phyloP scores from a whole-genome alignment of 2,797 vertebrate genomes.

The Oreochromis mossambicus region DNA sequence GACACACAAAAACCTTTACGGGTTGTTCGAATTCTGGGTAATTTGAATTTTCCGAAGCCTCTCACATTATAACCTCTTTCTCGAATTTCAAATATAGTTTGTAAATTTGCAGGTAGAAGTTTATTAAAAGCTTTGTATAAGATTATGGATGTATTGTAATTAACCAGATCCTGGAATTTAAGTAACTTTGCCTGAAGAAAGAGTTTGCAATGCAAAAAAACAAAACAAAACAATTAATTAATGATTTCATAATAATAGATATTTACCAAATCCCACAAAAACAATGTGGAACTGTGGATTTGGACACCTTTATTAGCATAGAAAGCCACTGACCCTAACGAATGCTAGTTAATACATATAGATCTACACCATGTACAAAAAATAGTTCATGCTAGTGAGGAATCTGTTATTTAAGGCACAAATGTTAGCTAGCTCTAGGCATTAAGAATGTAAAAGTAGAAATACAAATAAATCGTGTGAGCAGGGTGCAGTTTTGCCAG shows the following conservation, averaged over 20 bases:
- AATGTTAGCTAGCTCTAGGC: background rate
- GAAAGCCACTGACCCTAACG: background rate
- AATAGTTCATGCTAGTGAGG: background rate
- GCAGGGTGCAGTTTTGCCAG: background rate
- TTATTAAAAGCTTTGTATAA: too few relatives aligned
- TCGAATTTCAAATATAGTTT: too few relatives aligned
- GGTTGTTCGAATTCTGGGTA: too few relatives aligned
- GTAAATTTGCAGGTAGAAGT: too few relatives aligned
- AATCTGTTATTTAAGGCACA: background rate
- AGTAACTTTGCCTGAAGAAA: too few relatives aligned
- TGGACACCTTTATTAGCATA: background rate
- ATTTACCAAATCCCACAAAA: background rate
- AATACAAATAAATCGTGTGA: background rate
- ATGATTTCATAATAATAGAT: background rate
- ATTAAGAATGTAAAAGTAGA: background rate
- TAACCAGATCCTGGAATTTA: too few relatives aligned
- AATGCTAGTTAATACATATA: background rate
- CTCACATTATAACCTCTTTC: too few relatives aligned
- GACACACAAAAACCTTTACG: too few relatives aligned
- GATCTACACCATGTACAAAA: background rate
- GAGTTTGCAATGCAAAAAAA: too few relatives aligned
- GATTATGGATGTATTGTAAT: too few relatives aligned
- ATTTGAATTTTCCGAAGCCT: too few relatives aligned
- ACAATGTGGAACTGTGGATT: background rate
- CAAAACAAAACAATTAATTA: rapidly evolving